phyloP scores from a whole-genome alignment of 2,888 invertebrate species.

The Hirtodrosophila alboralis region DNA sequence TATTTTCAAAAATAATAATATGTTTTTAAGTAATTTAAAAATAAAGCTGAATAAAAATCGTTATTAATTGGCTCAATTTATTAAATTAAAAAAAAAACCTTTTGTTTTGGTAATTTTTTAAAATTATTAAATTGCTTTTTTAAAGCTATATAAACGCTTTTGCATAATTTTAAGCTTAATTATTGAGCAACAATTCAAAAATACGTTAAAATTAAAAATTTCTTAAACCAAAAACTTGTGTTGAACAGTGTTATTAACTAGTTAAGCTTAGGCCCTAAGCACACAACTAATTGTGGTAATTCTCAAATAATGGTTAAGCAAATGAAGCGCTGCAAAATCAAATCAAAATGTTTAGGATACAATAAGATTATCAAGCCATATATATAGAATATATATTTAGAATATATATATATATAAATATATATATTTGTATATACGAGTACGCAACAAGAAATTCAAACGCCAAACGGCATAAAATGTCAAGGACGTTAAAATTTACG shows the following conservation, averaged over 20 bases:
- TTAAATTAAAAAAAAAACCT: too few relatives aligned
- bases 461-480: conserved; percentile 66
- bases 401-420: conserved; percentile 3
- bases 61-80: too few relatives aligned
- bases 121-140: too few relatives aligned
- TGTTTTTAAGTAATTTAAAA: too few relatives aligned
- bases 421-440: conserved; percentile 8
- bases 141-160: too few relatives aligned
- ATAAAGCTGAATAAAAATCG: too few relatives aligned
- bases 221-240: too few relatives aligned
- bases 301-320: conserved; percentile 14
- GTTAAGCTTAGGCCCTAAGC: conserved; percentile 26
- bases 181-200: too few relatives aligned
- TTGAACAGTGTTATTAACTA: conserved; percentile 32
- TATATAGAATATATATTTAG: conserved; percentile 12
- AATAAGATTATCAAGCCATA: conserved; percentile 23
- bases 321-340: conserved; percentile 26
- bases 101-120: too few relatives aligned
- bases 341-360: conserved; percentile 6
- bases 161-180: too few relatives aligned
- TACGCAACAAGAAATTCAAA: conserved; percentile 34
- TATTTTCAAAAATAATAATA: too few relatives aligned
- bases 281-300: conserved; percentile 41
- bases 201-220: too few relatives aligned
- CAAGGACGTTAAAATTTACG: conserved; percentile 70